These are phyloP conservation scores for Sitodiplosis mosellana DNA, from an alignment of 1,140 invertebrate genomes.

Conservation along the genomic window DNA sequence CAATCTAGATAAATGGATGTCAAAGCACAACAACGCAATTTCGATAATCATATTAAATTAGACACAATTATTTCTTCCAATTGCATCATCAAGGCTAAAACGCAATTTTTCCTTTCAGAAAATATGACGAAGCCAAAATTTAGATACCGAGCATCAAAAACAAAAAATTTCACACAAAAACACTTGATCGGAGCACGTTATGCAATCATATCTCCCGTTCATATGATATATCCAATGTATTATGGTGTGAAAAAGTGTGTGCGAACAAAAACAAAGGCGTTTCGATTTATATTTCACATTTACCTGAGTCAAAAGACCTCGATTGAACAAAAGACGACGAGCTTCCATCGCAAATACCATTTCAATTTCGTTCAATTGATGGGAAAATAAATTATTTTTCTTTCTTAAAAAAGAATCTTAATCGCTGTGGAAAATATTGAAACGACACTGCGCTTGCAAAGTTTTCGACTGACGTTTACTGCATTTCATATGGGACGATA, in stretches of 20 bases:
- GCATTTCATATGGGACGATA: too few relatives aligned
- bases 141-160: too few relatives aligned
- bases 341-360: constrained; percentile 19
- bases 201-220: neutral
- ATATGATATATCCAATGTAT: neutral
- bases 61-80: neutral
- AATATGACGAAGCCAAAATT: neutral
- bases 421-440: constrained; percentile 16
- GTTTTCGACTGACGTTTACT: neutral
- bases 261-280: neutral
- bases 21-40: neutral
- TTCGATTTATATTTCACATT: too few relatives aligned
- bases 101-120: neutral
- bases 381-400: neutral
- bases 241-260: neutral
- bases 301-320: constrained; percentile 18
- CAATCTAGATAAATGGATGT: neutral
- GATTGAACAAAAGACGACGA: constrained; percentile 15
- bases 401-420: neutral
- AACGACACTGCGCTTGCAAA: constrained; percentile 24
- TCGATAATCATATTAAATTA: neutral
- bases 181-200: neutral
- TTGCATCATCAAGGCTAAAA: neutral
- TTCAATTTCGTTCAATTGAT: neutral
- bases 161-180: neutral